A percentile compares a stretch with the other conserved stretches of the same genome.
Conservation (phyloP, 2,888 invertebrate species). For the Perizoma affinitatum region DNA sequence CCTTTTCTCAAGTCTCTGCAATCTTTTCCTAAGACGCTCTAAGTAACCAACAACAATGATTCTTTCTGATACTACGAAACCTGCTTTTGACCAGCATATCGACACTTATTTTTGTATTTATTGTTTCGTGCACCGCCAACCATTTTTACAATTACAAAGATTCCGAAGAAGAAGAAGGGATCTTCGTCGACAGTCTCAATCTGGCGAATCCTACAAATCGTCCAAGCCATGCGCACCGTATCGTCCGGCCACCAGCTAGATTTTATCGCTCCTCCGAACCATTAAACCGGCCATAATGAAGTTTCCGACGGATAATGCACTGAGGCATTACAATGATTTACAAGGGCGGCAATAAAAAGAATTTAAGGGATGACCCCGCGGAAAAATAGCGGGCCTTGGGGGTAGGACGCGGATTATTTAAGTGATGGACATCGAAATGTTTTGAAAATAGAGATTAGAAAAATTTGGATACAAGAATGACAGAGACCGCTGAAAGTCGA, state of each 20-base stretch:
- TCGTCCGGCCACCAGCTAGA: conserved; percentile 68
- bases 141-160: too few species aligned
- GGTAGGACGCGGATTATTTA: conserved; percentile 16
- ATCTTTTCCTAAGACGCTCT: too few species aligned
- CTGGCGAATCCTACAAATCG: conserved; percentile 4
- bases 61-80: too few species aligned
- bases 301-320: conserved; percentile 82
- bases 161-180: too few species aligned
- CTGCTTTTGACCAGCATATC: too few species aligned
- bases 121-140: too few species aligned
- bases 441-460: background rate
- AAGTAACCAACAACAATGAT: too few species aligned
- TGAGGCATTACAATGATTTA: conserved; percentile 83
- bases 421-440: background rate
- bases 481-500: background rate
- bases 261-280: conserved; percentile 82
- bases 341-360: conserved; percentile 83
- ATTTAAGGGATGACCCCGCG: conserved; percentile 82
- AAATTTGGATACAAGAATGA: background rate
- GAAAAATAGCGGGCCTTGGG: conserved; percentile 64
- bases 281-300: conserved; percentile 84
- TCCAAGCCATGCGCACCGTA: conserved; percentile 48
- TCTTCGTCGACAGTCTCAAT: too few species aligned
- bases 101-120: too few species aligned
- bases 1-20: too few species aligned